These are phyloP conservation scores for Monodelphis domestica DNA, from an alignment of 2,797 vertebrate species.

Conservation along the genomic window DNA sequence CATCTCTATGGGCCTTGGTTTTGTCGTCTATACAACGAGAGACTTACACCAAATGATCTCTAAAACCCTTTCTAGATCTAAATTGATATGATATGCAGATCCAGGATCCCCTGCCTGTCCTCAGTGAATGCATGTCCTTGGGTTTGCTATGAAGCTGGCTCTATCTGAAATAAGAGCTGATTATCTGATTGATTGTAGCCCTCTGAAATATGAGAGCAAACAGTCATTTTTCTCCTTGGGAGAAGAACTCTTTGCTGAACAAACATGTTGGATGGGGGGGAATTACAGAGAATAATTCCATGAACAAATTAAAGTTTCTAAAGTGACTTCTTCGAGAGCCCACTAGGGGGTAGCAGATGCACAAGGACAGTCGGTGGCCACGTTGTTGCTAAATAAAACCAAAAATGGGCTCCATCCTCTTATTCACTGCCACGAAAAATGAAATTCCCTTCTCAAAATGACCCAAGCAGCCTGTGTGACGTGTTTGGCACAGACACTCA, in stretches of 20 bases:
- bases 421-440: neutral
- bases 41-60: neutral
- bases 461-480: neutral
- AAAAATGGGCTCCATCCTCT: neutral
- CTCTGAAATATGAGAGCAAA: neutral
- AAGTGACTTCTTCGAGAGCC: neutral
- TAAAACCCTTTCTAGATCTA: neutral
- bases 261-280: neutral
- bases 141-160: neutral
- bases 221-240: too few species aligned
- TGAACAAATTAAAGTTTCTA: neutral
- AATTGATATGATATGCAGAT: neutral
- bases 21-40: neutral
- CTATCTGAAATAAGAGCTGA: neutral
- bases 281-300: neutral
- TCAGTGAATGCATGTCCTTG: neutral
- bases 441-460: neutral
- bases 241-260: neutral
- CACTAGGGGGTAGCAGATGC: neutral
- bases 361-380: neutral
- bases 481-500: neutral
- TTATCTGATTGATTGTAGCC: neutral
- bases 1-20: neutral
- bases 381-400: neutral
- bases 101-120: neutral